Evolutionary conservation across 2,797 vertebrate species (phyloP), one percentile per base, ranked within the genome.

Genomic region (Catharus ustulatus): DNA sequence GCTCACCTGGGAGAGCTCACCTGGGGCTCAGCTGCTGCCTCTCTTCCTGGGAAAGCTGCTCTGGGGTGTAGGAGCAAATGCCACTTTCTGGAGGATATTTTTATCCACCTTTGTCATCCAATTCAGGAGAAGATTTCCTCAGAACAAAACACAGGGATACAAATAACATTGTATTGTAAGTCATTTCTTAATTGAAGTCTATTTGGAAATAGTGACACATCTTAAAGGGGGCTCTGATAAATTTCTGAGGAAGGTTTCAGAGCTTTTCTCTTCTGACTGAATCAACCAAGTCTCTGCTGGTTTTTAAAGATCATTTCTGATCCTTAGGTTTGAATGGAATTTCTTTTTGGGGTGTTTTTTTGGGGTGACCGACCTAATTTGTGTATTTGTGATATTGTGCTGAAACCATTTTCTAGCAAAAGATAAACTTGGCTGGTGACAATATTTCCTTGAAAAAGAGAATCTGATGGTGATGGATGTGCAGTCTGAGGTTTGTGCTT

Each of bases 61-160:
- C 64, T 36, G 27, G 55, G n/a, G 34, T 2, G 2, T 1, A 3
- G 26, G 22, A 17, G 18, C 3, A 6, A 8, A 2, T 10, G 27
- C 10, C 23, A 13, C 1, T 17, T 59, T 49, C 40, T 52, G 11
- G 32, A 38, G 66, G 62, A 2, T 48, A 18, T 86, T 77, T 74
- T 63, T 67, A 5, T 24, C 38, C 27, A n/a, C 32, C 13, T 67
- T 34, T 67, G 12, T 51, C 24, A 0, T 38, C 14, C 30, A 57
- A 0, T 16, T 16, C 13, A 26, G 66, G 48, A 62, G 38, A 52
- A n/a, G 15, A 71, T 49, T 81, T 23, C 20, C 92, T 55, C 40
- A 38, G 58, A 91, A 55, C 8, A 52, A 34, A 78, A 4, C n/a
- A 6, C 5, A 22, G 68, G 14, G 55, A 61, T 46, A 5, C 38